Base-by-base conservation (phyloP, 2,888 invertebrate species). In the Ochropleura leucogaster region DNA sequence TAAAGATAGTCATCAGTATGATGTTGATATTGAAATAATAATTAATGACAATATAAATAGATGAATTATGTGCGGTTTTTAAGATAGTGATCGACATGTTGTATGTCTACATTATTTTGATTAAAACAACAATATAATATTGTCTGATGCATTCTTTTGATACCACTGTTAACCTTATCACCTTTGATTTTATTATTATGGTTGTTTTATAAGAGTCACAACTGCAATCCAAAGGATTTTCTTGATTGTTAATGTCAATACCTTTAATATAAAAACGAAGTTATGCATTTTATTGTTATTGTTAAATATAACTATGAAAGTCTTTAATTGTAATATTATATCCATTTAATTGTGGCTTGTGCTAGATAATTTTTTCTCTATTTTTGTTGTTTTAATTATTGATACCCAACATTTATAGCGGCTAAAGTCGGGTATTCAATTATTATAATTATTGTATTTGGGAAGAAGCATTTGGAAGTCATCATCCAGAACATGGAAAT, bases 1-100 rank as follows among this genome's bases (percentile, higher is more conserved):
- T 77, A 14, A n/a, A 65, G 74, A 80, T 65, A 47, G 12, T 10
- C 51, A 79, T 79, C 74, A 14, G 7, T 47, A 30, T 16, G n/a
- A 46, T 14, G 14, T n/a, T 55, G 8, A 12, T 40, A 9, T 8
- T 57, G 10, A 9, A 7, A 20, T 30, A 30, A 16, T 30, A 57
- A 30, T 30, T 57, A 14, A 57, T 47, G 30, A 57, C 51, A 46
- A 20, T 47, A 16, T 6, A 5, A 53, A 59, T 47, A 10, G 20
- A 59, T 57, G 30, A 63, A 18, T 18, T n/a, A 68, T 53, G 47
- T 40, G 16, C 53, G 9, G 14, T 49, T 47, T 44, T 49, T 12
- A 9, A 49, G 78, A 80, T 79, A 42, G 18, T 9, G 55, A 79
- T 76, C 70, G 7, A 40, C 53, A 10, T 16, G 53, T 14, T 30